A percentile compares a stretch with the other conserved stretches of the same genome.
Evolutionary conservation across 2,888 invertebrate genomes (phyloP).

Genomic region (Protophormia terraenovae): DNA sequence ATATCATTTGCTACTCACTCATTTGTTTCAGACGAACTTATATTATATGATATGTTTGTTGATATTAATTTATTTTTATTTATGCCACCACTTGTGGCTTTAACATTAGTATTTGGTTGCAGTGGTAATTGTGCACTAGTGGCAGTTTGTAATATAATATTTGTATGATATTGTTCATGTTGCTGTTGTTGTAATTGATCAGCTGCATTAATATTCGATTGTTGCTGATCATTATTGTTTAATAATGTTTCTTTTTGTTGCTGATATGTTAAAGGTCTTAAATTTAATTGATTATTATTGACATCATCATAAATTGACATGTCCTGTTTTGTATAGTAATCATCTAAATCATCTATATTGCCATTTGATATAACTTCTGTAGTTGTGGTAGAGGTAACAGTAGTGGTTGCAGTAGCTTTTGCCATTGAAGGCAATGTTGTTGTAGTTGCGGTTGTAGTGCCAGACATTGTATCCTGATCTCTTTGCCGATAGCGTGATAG

Average conservation of each 20-base stretch:
- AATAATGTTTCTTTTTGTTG: slow-evolving; percentile 35
- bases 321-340: slow-evolving; percentile 79
- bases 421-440: slow-evolving; percentile 11
- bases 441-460: slow-evolving; percentile 62
- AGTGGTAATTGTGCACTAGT: slow-evolving; percentile 41
- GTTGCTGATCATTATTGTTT: slow-evolving; percentile 67
- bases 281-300: slow-evolving; percentile 80
- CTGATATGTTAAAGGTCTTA: slow-evolving; percentile 79
- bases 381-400: neutral
- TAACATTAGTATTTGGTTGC: slow-evolving; percentile 34
- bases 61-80: slow-evolving; percentile 62
- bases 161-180: slow-evolving; percentile 28
- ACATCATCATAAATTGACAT: slow-evolving; percentile 81
- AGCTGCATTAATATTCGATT: neutral
- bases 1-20: slow-evolving; percentile 36
- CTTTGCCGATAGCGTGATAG: slow-evolving; percentile 44
- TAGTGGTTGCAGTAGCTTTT: neutral
- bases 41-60: slow-evolving; percentile 63
- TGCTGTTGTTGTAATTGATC: slow-evolving; percentile 44
- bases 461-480: neutral
- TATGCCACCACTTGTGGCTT: slow-evolving; percentile 42
- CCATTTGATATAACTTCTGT: slow-evolving; percentile 59
- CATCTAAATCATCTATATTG: slow-evolving; percentile 70
- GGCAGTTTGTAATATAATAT: slow-evolving; percentile 57
- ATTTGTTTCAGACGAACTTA: slow-evolving; percentile 57